Percentiles rank a stretch among this genome's conserved stretches.
Evolutionary conservation across 2,113 vertebrate species (phyloP).

Genomic region (Platichthys stellatus): DNA sequence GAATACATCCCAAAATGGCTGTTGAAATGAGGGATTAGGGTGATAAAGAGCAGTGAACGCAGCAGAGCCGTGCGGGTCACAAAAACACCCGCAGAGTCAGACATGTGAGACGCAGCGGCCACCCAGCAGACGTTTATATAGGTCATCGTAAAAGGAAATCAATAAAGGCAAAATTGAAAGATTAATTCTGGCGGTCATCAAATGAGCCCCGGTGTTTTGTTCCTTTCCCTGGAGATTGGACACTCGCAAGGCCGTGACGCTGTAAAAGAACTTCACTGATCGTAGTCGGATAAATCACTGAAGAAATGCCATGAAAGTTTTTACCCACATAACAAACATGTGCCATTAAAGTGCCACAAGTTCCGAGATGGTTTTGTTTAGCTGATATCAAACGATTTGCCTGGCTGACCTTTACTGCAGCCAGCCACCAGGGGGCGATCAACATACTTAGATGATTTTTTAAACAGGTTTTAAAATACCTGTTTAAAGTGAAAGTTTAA

Average conservation of each 20-base stretch:
- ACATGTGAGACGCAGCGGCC: conserved; percentile 50
- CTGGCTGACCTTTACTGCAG: too few species aligned
- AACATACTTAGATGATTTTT: too few species aligned
- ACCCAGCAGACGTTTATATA: conserved; percentile 49
- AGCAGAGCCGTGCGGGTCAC: conserved; percentile 38
- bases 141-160: conserved; percentile 64
- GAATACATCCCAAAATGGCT: conserved; percentile 59
- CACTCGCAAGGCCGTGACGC: conserved; percentile 30
- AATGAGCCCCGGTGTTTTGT: conserved; percentile 34
- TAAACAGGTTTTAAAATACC: too few species aligned
- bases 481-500: too few species aligned
- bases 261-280: conserved; percentile 17
- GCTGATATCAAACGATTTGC: too few species aligned
- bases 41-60: conserved; percentile 48
- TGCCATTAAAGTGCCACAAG: too few species aligned
- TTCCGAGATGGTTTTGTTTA: too few species aligned
- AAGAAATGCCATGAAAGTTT: too few species aligned
- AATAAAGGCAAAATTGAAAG: conserved; percentile 48
- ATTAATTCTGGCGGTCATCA: conserved; percentile 54
- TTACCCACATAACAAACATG: too few species aligned
- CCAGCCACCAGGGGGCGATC: too few species aligned
- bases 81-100: conserved; percentile 35
- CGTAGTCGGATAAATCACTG: too few species aligned
- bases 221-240: conserved; percentile 46
- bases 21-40: conserved; percentile 71